Evolutionary conservation across 92 coral and sea anemone species (phyloP).

Genomic region (Muricea muricata): DNA sequence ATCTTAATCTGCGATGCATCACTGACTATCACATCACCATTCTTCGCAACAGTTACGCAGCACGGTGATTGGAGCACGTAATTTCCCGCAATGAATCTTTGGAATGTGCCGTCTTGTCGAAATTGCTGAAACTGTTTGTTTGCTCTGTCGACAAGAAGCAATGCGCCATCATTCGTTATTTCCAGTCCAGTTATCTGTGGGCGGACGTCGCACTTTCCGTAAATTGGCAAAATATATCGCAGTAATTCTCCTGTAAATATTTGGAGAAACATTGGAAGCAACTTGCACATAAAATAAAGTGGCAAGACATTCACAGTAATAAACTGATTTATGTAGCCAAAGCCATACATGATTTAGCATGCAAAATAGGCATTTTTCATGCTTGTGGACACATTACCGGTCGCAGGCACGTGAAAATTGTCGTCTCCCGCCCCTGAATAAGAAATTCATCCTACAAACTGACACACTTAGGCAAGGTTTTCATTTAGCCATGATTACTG

Average conservation of each 20-base stretch:
- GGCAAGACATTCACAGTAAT: too few relatives aligned
- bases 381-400: too few relatives aligned
- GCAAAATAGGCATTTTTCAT: too few relatives aligned
- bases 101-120: slow-evolving; percentile 85
- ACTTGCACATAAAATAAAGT: too few relatives aligned
- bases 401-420: too few relatives aligned
- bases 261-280: not conserved
- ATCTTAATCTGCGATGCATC: slow-evolving; percentile 82
- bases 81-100: slow-evolving; percentile 87
- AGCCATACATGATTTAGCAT: too few relatives aligned
- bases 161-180: slow-evolving; percentile 73
- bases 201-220: slow-evolving; percentile 73
- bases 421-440: too few relatives aligned
- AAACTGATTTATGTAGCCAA: too few relatives aligned
- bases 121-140: slow-evolving; percentile 90
- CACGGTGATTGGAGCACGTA: slow-evolving; percentile 83
- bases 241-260: slow-evolving; percentile 19
- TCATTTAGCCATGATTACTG: too few relatives aligned
- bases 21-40: slow-evolving; percentile 80
- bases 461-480: too few relatives aligned
- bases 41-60: slow-evolving; percentile 80
- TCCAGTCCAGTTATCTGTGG: slow-evolving; percentile 87
- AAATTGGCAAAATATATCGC: slow-evolving; percentile 84
- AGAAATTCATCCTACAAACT: too few relatives aligned
- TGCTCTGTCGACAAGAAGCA: slow-evolving; percentile 76